Base-by-base conservation (phyloP, 2,888 invertebrate genomes). In the Drosophila monieri region DNA sequence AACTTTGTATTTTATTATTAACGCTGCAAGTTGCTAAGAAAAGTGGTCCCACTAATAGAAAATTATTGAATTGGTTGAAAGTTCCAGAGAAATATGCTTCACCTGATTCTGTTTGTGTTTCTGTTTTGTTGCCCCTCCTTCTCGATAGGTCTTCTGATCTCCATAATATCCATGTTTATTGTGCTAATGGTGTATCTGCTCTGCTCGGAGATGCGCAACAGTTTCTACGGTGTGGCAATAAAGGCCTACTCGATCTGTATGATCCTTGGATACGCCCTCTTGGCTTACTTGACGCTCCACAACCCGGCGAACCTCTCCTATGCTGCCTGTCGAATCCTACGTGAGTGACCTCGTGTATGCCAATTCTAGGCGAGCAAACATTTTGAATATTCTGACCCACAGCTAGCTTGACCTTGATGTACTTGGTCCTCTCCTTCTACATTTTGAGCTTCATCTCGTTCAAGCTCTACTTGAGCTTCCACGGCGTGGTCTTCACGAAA, bases 211-310 rank as follows among this genome's bases (percentile, higher is more conserved):
- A 73, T 89, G 76, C 81, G 90, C 41, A 90, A 89, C 49, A 89
- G 88, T 3, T 90, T 90, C 70, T 89, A 90, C 39, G 89, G 89
- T 27, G 83, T 88, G 4, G 90, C 90, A 15, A 79, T 89, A 57
- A 89, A 88, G 58, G 77, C 88, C 2, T 90, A 89, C 25, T 59
- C 83, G 10, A 67, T 87, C 6, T 89, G 88, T 59, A 78, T 89
- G 62, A 85, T 90, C 35, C 66, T 89, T 55, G 90, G 90, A 30
- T 90, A 90, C 27, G 89, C 86, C 0, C 62, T 89, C 14, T 47
- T 89, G 76, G 89, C 85, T 4, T 86, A 89, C 44, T 67, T 89
- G 18, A 88, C 86, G 0, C 65, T 89, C 0, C 90, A 88, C 39
- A 74, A 90, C 74, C 90, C 90, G 6, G 75, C 72, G 0, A 73